Evolutionary conservation across 2,888 invertebrate species (phyloP), one percentile per base, ranked within the genome.

Genomic region (Zygothrica quintamaculata): DNA sequence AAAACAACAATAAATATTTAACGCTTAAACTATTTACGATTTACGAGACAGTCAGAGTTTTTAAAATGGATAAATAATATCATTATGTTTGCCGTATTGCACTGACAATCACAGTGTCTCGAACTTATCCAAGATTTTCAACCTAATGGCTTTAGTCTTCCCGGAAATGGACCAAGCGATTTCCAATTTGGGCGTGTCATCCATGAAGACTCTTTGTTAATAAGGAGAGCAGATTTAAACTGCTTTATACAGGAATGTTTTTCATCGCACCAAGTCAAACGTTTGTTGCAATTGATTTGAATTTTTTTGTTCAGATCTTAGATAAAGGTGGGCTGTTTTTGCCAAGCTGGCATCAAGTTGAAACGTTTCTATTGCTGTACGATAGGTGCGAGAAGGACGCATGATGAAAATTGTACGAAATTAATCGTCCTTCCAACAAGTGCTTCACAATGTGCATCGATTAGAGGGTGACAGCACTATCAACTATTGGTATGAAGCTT

Each of bases 1-100:
- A 13, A n/a, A 60, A 58, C 52, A 71, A 65, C 66, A 65, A 70
- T 46, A 46, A 46, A 43, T n/a, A 39, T 37, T 50, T 33, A 80
- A 77, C 68, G 65, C 76, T 80, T 80, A 78, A 57, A 42, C 47
- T 80, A 73, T n/a, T 39, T 34, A 59, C n/a, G n/a, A n/a, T n/a
- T n/a, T n/a, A n/a, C n/a, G 8, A 22, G 36, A 62, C 48, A 39
- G n/a, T n/a, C 39, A 12, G 29, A 43, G 18, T n/a, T 7, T 16
- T 18, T 33, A 40, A 46, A 25, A 52, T 29, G 15, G 29, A n/a
- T 22, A 40, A 33, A n/a, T 22, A 40, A 33, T 52, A 46, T n/a
- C 12, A 18, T 25, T n/a, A 39, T 31, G 33, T 33, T 31, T 31
- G 11, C 7, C 36, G 16, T 29, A 70, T 57, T 65, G 65, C 56